Evolutionary conservation across 2,888 invertebrate genomes (phyloP).

Genomic region (Tricholauxania praeusta): DNA sequence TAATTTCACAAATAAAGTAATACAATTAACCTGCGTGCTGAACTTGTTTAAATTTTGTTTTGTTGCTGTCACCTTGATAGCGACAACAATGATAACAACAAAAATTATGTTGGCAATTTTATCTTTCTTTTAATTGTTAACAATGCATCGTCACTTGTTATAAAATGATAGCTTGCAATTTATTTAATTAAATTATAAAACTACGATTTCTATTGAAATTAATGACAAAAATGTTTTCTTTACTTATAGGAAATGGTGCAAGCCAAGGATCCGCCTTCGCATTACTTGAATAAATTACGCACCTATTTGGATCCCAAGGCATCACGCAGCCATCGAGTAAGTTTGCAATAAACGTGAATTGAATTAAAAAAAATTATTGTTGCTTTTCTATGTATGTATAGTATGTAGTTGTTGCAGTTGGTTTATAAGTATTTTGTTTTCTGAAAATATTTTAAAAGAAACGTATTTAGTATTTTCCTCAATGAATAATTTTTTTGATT

Average conservation of each 20-base stretch:
- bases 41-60: neutral
- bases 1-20: too few relatives aligned
- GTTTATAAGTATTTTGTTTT: constrained; percentile 40
- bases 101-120: neutral
- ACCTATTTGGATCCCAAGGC: constrained; percentile 97
- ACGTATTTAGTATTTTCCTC: neutral
- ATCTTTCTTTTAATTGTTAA: neutral
- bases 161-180: neutral
- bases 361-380: constrained; percentile 15
- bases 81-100: neutral
- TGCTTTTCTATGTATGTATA: constrained; percentile 2
- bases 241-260: constrained; percentile 91
- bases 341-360: constrained; percentile 61
- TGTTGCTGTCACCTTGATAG: neutral
- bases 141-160: neutral
- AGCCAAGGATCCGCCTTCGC: constrained; percentile 97
- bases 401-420: constrained; percentile 41
- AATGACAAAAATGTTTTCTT: constrained; percentile 40
- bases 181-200: neutral
- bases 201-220: neutral
- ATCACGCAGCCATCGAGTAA: constrained; percentile 93
- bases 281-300: constrained; percentile 94
- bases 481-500: neutral
- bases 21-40: too few relatives aligned
- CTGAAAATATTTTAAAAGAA: constrained; percentile 5